Evolutionary conservation across 2,113 vertebrate species (phyloP).

Genomic region (Scalopus aquaticus): DNA sequence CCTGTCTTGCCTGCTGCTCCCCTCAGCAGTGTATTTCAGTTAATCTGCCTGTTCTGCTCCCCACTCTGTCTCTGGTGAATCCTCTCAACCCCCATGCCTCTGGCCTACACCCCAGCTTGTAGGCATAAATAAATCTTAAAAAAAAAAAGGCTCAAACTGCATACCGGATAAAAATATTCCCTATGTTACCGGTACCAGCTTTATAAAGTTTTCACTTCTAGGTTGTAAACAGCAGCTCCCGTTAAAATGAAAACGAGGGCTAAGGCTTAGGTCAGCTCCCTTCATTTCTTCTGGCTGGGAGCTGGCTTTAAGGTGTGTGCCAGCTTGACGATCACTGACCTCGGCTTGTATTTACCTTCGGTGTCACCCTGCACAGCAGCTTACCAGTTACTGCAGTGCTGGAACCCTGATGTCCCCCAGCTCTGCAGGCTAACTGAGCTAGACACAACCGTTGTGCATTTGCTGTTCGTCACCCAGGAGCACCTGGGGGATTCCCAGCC

Average conservation of each 20-base stretch:
- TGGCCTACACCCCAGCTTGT: too few species aligned
- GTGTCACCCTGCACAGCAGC: neutral
- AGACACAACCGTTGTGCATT: neutral
- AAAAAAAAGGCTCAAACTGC: neutral
- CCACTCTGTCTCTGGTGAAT: too few species aligned
- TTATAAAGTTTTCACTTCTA: neutral
- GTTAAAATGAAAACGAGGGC: neutral
- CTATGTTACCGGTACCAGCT: neutral
- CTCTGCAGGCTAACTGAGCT: neutral
- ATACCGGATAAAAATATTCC: neutral
- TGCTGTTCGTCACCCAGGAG: neutral
- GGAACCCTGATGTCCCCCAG: too few species aligned
- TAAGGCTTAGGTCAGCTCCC: neutral
- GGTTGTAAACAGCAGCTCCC: neutral
- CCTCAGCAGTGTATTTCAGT: too few species aligned
- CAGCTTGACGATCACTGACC: neutral
- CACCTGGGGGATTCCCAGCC: neutral
- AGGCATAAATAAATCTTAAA: too few species aligned
- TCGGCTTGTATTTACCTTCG: rapidly evolving
- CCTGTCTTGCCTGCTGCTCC: too few species aligned
- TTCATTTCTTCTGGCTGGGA: neutral
- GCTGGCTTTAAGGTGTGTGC: rapidly evolving
- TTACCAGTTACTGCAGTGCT: too few species aligned
- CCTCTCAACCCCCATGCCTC: too few species aligned
- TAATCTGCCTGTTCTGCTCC: too few species aligned